Evolutionary conservation across 2,888 invertebrate species (phyloP).

Genomic region (Xylota sylvarum): DNA sequence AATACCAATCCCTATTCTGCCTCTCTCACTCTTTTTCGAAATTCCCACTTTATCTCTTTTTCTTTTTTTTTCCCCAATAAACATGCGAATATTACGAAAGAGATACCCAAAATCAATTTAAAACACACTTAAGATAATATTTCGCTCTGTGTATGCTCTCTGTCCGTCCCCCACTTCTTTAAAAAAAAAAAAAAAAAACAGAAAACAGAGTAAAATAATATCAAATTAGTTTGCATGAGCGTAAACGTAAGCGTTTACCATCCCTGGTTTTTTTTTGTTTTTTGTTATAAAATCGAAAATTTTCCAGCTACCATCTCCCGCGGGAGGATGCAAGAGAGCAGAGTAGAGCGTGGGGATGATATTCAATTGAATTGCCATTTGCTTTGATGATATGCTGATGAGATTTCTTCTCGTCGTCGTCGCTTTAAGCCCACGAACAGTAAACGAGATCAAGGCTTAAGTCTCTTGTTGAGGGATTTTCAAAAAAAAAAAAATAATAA

Average conservation of each 20-base stretch:
- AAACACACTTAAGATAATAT: slow-evolving; percentile 62
- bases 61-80: slow-evolving; percentile 47
- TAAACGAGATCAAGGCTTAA: slow-evolving; percentile 45
- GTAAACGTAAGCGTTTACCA: slow-evolving; percentile 50
- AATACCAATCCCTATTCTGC: slow-evolving; percentile 56
- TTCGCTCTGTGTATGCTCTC: slow-evolving; percentile 19
- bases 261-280: slow-evolving; percentile 8
- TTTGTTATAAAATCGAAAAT: slow-evolving; percentile 56
- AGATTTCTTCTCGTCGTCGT: slow-evolving; percentile 46
- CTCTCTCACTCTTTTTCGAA: neutral
- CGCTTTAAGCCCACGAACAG: slow-evolving; percentile 1
- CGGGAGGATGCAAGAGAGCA: slow-evolving; percentile 2
- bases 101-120: slow-evolving; percentile 71
- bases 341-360: slow-evolving; percentile 18
- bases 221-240: slow-evolving; percentile 63
- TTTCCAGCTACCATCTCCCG: slow-evolving; percentile 12
- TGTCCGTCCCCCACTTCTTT: slow-evolving; percentile 6
- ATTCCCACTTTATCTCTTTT: slow-evolving; percentile 36
- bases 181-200: neutral
- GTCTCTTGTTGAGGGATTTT: slow-evolving; percentile 43
- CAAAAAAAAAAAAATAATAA: slow-evolving; percentile 10
- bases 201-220: slow-evolving; percentile 52
- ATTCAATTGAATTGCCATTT: slow-evolving; percentile 71
- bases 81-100: slow-evolving; percentile 62
- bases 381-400: slow-evolving; percentile 75